Conservation (phyloP, 2,113 vertebrate genomes). For the Hiodon tergisus region DNA sequence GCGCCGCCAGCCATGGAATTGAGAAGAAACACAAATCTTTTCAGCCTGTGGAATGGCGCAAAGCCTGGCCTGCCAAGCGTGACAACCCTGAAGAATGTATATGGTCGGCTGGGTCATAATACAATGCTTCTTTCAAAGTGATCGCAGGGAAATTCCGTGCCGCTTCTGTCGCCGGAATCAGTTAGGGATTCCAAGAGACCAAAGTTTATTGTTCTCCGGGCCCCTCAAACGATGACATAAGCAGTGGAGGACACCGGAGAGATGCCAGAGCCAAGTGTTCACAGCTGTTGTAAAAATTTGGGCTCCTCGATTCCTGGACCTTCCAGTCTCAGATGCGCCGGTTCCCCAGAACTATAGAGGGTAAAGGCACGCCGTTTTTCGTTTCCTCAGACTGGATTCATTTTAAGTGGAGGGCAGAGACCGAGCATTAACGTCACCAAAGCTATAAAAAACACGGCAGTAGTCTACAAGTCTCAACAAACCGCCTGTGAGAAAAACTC, state of each 20-base stretch:
- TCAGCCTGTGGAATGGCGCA: background rate
- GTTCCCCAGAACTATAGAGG: background rate
- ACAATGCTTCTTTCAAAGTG: slow-evolving; percentile 58
- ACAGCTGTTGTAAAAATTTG: slow-evolving; percentile 47
- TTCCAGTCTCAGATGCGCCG: slow-evolving; percentile 8
- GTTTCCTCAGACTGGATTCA: slow-evolving; percentile 35
- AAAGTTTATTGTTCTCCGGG: slow-evolving; percentile 35
- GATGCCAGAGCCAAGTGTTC: slow-evolving; percentile 47
- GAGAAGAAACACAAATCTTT: background rate
- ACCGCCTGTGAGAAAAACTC: slow-evolving; percentile 35
- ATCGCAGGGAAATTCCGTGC: slow-evolving; percentile 66
- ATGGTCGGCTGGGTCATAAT: slow-evolving; percentile 70
- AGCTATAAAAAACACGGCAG: slow-evolving; percentile 9
- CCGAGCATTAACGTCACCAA: slow-evolving; percentile 31
- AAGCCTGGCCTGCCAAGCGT: slow-evolving; percentile 34
- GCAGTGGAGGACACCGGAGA: slow-evolving; percentile 33
- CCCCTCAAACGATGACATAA: slow-evolving; percentile 35
- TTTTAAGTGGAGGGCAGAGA: slow-evolving; percentile 29
- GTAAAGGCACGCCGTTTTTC: background rate
- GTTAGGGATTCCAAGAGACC: slow-evolving; percentile 32
- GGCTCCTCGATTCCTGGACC: slow-evolving; percentile 24
- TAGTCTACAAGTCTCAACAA: background rate
- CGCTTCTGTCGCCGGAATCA: slow-evolving; percentile 35
- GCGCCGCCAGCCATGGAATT: background rate
- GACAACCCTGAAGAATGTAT: slow-evolving; percentile 61